These are phyloP conservation scores for Vultur gryphus DNA, from an alignment of 2,797 vertebrate species.

Conservation along the genomic window DNA sequence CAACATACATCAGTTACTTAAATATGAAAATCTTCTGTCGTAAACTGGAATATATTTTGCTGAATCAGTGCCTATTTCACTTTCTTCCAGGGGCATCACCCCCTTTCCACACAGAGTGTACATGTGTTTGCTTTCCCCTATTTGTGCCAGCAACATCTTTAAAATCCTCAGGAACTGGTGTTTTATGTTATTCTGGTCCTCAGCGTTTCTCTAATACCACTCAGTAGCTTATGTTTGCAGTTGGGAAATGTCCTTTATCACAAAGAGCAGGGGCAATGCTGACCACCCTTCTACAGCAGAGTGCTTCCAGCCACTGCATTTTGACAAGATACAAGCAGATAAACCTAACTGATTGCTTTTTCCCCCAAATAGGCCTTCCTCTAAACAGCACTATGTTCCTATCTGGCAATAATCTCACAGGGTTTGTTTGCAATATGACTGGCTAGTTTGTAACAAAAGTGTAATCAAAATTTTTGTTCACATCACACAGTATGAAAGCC, in stretches of 20 bases:
- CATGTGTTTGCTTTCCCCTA: accelerated
- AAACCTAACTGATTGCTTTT: not conserved
- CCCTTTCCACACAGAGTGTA: accelerated
- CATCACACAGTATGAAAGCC: not conserved
- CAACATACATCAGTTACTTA: not conserved
- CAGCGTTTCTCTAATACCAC: not conserved
- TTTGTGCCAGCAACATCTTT: not conserved
- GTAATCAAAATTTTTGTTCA: conserved; percentile 21
- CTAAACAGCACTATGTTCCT: not conserved
- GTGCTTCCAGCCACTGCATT: not conserved
- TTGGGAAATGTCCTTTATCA: not conserved
- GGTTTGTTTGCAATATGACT: not conserved
- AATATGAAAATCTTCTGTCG: not conserved
- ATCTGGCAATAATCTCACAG: not conserved
- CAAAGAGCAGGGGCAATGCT: not conserved
- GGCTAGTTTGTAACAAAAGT: not conserved
- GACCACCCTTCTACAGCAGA: not conserved
- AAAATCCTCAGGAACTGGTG: not conserved
- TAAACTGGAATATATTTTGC: not conserved
- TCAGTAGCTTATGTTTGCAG: not conserved
- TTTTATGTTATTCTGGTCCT: not conserved
- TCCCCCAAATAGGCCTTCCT: not conserved
- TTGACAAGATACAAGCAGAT: not conserved
- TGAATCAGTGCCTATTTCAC: not conserved
- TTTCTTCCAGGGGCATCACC: not conserved